Evolutionary conservation across 2,888 invertebrate genomes (phyloP).

Genomic region (Holacanthella duospinosa): DNA sequence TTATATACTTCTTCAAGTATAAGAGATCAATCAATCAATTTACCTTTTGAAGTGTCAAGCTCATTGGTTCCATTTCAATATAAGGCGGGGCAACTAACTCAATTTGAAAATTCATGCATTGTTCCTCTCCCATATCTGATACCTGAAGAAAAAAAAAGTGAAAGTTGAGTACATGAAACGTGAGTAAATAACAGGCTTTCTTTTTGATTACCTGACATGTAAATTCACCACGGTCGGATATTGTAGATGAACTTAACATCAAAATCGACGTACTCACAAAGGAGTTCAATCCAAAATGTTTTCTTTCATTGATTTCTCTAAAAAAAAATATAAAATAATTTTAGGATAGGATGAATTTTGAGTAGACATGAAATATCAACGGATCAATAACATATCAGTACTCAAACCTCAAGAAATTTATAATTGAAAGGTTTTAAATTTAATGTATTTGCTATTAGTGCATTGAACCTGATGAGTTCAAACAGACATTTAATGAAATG

Average conservation of each 20-base stretch:
- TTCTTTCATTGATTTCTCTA: slow-evolving; percentile 1
- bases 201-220: slow-evolving; percentile 23
- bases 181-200: too few relatives aligned
- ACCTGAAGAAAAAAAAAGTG: slow-evolving; percentile 13
- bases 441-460: too few relatives aligned
- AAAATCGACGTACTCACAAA: neutral
- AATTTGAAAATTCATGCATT: slow-evolving; percentile 55
- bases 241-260: neutral
- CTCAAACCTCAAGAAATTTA: too few relatives aligned
- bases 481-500: too few relatives aligned
- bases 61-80: slow-evolving; percentile 58
- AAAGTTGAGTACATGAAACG: too few relatives aligned
- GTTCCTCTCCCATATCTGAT: slow-evolving; percentile 56
- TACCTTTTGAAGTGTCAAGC: slow-evolving; percentile 60
- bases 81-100: slow-evolving; percentile 54
- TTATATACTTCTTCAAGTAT: too few relatives aligned
- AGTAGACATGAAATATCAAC: too few relatives aligned
- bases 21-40: too few relatives aligned
- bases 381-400: too few relatives aligned
- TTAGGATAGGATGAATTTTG: too few relatives aligned
- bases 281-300: neutral
- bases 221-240: slow-evolving; percentile 13
- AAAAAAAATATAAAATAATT: neutral
- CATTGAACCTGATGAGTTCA: too few relatives aligned
- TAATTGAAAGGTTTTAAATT: too few relatives aligned